A percentile compares a stretch with the other conserved stretches of the same genome.
These are phyloP conservation scores for Morelia viridis DNA, from an alignment of 2,797 vertebrate species.

Conservation along the genomic window DNA sequence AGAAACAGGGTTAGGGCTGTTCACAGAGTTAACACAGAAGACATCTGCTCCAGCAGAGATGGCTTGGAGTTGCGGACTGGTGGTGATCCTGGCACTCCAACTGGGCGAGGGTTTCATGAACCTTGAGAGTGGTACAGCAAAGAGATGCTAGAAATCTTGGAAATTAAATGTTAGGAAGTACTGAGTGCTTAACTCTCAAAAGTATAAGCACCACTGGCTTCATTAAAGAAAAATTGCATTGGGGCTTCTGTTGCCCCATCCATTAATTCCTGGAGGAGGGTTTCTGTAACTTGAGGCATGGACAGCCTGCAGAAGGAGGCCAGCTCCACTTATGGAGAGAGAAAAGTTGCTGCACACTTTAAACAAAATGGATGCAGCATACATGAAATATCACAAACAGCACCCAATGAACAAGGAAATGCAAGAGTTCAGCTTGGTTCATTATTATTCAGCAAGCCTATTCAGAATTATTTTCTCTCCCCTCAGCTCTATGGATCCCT, in stretches of 20 bases:
- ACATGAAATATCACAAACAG: conserved; percentile 48
- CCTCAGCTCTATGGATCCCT: conserved; percentile 62
- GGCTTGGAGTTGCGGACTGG: background rate
- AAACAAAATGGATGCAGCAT: conserved; percentile 59
- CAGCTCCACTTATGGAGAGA: conserved; percentile 37
- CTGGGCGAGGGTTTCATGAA: background rate
- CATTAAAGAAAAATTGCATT: background rate
- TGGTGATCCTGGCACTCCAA: background rate
- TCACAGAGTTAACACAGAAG: no score
- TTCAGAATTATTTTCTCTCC: conserved; percentile 53
- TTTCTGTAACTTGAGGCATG: background rate
- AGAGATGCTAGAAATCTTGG: background rate
- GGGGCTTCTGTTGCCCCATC: no score
- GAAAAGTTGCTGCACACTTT: conserved; percentile 60
- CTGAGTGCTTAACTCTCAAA: background rate
- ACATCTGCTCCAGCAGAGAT: background rate
- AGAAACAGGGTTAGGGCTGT: no score
- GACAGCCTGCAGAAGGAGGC: background rate
- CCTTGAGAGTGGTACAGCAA: background rate
- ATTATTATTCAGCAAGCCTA: conserved; percentile 67
- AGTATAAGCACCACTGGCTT: background rate
- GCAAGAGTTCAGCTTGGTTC: conserved; percentile 63
- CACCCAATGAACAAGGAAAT: conserved; percentile 64
- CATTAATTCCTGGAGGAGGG: background rate
- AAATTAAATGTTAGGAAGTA: background rate